Evolutionary conservation across 2,113 vertebrate species (phyloP).

Genomic region (Panthera tigris): DNA sequence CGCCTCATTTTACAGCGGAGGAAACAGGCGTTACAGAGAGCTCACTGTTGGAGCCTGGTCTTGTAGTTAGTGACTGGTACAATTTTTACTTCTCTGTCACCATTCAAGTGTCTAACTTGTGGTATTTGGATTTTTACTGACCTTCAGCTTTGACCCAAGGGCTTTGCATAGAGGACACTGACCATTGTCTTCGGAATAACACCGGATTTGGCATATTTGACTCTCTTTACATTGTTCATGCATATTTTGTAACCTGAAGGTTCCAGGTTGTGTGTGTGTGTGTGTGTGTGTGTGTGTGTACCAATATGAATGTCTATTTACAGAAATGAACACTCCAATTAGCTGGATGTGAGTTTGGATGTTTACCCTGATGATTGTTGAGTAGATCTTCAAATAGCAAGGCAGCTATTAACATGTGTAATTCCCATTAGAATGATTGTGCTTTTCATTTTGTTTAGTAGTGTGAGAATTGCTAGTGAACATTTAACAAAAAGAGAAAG

Average conservation of each 20-base stretch:
- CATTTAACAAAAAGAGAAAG: neutral
- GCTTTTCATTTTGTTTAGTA: conserved; percentile 24
- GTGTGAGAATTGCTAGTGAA: neutral
- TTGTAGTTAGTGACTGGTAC: neutral
- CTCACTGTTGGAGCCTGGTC: too few relatives aligned
- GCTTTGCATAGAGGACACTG: neutral
- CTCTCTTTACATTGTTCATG: neutral
- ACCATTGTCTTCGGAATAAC: neutral
- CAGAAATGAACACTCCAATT: neutral
- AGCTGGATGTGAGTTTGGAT: neutral
- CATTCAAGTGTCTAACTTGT: neutral
- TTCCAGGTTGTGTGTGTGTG: neutral
- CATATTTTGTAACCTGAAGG: neutral
- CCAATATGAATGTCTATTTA: neutral
- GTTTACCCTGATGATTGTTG: neutral
- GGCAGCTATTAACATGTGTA: neutral
- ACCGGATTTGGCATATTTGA: neutral
- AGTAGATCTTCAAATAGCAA: neutral
- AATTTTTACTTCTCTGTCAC: neutral
- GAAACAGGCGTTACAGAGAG: neutral
- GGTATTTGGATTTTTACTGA: neutral
- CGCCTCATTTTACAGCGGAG: too few relatives aligned
- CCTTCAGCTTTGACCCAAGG: neutral
- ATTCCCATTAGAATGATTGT: neutral
- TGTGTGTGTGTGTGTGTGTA: neutral